Conservation (phyloP, 2,797 vertebrate genomes). For the Crypturellus tataupa region DNA sequence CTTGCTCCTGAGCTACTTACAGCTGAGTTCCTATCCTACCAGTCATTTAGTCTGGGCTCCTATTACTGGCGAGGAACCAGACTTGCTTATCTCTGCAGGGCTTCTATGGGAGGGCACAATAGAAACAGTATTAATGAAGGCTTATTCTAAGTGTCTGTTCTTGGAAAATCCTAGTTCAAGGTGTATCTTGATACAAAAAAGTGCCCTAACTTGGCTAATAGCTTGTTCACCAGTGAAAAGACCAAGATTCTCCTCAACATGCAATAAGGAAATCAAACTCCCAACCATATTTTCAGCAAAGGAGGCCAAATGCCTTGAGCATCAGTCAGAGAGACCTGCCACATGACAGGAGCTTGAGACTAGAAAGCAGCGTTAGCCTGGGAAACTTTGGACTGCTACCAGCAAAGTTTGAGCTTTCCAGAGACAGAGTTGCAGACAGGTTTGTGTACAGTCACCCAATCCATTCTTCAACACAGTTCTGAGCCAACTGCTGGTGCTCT, state of each 20-base stretch:
- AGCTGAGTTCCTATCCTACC: not conserved
- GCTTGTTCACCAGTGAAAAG: not conserved
- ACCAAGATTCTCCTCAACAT: not conserved
- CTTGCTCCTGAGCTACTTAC: not conserved
- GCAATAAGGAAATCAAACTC: not conserved
- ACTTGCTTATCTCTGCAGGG: not conserved
- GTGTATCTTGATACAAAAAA: not conserved
- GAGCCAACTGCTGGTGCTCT: not conserved
- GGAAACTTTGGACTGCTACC: not conserved
- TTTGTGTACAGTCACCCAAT: not conserved
- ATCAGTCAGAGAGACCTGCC: not conserved
- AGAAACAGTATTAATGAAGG: not conserved
- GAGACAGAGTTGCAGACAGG: not conserved
- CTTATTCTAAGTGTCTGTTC: rapidly evolving
- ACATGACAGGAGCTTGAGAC: not conserved
- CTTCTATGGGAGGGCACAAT: not conserved
- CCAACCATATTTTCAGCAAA: not conserved
- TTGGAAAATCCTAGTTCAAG: not conserved
- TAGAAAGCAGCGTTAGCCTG: not conserved
- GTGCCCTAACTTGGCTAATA: not conserved
- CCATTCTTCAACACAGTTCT: not conserved
- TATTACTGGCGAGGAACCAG: not conserved
- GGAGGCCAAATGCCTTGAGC: not conserved
- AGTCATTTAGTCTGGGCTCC: not conserved
- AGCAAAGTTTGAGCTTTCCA: not conserved